These are phyloP conservation scores for Sarcophaga rosellei DNA, from an alignment of 2,888 invertebrate genomes.

Conservation along the genomic window DNA sequence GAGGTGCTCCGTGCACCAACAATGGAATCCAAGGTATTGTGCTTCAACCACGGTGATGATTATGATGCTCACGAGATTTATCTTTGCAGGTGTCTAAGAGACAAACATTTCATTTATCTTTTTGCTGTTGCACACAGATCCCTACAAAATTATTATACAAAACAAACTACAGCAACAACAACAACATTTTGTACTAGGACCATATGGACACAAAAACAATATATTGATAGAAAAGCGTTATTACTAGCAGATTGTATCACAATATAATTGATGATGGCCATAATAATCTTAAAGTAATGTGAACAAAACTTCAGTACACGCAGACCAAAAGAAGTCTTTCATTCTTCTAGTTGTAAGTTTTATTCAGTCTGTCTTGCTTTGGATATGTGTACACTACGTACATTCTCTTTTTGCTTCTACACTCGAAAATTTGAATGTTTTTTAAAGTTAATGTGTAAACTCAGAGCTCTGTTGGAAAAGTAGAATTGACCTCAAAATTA, in stretches of 20 bases:
- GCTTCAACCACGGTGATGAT: neutral
- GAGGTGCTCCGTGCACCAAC: neutral
- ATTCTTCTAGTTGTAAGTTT: neutral
- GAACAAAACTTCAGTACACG: constrained; percentile 51
- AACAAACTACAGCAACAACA: neutral
- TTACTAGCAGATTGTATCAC: constrained; percentile 66
- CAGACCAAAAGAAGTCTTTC: neutral
- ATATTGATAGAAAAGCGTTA: constrained; percentile 63
- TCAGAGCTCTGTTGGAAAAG: too few species aligned
- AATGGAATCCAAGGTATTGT: too few species aligned
- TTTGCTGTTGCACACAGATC: constrained; percentile 17
- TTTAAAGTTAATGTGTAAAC: too few species aligned
- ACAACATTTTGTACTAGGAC: neutral
- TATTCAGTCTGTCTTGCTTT: neutral
- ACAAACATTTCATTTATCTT: constrained; percentile 60
- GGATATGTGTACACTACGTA: too few species aligned
- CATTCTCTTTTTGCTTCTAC: too few species aligned
- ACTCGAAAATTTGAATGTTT: too few species aligned
- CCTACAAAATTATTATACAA: constrained; percentile 1
- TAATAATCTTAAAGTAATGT: constrained; percentile 62
- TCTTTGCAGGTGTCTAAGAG: constrained; percentile 62
- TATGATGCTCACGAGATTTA: constrained; percentile 29
- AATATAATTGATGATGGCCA: constrained; percentile 68
- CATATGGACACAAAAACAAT: neutral
- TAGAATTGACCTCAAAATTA: too few species aligned